Base-by-base conservation (phyloP, 2,113 vertebrate genomes). In the Cardinalis cardinalis region DNA sequence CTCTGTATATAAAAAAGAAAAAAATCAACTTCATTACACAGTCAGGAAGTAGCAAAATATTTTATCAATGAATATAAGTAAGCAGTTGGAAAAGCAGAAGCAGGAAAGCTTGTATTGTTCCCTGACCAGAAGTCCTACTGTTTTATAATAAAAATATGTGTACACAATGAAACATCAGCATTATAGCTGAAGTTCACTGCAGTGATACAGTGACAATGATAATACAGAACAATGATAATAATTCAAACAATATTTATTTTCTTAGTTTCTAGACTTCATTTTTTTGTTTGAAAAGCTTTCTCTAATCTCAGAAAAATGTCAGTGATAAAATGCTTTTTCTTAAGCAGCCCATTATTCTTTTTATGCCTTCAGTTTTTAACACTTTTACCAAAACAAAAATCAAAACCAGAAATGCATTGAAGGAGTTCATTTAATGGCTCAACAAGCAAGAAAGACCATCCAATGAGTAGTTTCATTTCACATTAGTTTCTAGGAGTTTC, bases 391-490 rank as follows among this genome's bases (percentile, higher is more conserved):
- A 82, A 87, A 90, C 15, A 78, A 92, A 81, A 86, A 66, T 59
- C n/a, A 74, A 71, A 90, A 53, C 73, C 41, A 94, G 64, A 95
- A 94, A 92, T 94, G 84, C 58, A 94, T 95, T 88, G 89, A 88
- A 96, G 80, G 86, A 92, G 28, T 74, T 83, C 36, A 92, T 83
- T 92, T 61, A 96, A 92, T 81, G 72, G 48, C 69, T 94, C 61
- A 64, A 89, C 68, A 90, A 94, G 60, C 43, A 92, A 95, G 59
- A 64, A 69, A 65, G 25, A 49, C 15, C 18, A 72, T 49, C 14
- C 60, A 72, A 68, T 28, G 21, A 72, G 73, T 74, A 59, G n/a
- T 52, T 93, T 60, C 9, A 74, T 59, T 88, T 86, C 36, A 71
- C 15, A 64, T n/a, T 77, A 51, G 52, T 74, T 88, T 41, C 36